phyloP scores from a whole-genome alignment of 1,140 invertebrate species.

The Babylonia areolata region DNA sequence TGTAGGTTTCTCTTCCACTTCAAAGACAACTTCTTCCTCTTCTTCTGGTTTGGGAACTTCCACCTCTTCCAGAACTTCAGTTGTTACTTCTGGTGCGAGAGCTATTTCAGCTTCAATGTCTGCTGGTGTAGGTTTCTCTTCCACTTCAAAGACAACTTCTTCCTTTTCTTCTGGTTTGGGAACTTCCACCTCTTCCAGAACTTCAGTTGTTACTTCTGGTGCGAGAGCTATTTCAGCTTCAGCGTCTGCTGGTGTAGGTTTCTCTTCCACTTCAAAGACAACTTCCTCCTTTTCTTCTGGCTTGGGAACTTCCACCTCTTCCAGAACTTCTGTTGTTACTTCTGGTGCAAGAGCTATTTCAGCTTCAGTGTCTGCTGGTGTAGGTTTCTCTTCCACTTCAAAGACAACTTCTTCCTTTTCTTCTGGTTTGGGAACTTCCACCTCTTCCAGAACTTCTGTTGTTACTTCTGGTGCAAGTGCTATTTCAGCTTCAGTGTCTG shows the following conservation, averaged over 20 bases:
- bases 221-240: slow-evolving; percentile 28
- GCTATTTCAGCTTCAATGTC: slow-evolving; percentile 42
- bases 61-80: background rate
- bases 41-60: slow-evolving; percentile 27
- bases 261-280: slow-evolving; percentile 20
- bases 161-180: slow-evolving; percentile 31
- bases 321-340: background rate
- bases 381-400: slow-evolving; percentile 33
- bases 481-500: slow-evolving; percentile 42
- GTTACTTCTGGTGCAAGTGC: background rate
- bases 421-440: slow-evolving; percentile 27
- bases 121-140: slow-evolving; percentile 25
- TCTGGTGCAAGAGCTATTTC: slow-evolving; percentile 31
- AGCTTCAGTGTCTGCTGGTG: slow-evolving; percentile 32
- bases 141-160: slow-evolving; percentile 17
- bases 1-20: slow-evolving; percentile 32
- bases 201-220: background rate
- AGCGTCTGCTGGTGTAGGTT: slow-evolving; percentile 40
- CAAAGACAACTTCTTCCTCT: slow-evolving; percentile 24
- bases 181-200: slow-evolving; percentile 1
- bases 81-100: background rate
- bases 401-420: slow-evolving; percentile 22
- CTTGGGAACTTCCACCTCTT: slow-evolving; percentile 24
- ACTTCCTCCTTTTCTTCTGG: slow-evolving; percentile 25
- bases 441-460: background rate